Base-by-base conservation (phyloP, 2,113 vertebrate species). In the Cichladusa arquata region DNA sequence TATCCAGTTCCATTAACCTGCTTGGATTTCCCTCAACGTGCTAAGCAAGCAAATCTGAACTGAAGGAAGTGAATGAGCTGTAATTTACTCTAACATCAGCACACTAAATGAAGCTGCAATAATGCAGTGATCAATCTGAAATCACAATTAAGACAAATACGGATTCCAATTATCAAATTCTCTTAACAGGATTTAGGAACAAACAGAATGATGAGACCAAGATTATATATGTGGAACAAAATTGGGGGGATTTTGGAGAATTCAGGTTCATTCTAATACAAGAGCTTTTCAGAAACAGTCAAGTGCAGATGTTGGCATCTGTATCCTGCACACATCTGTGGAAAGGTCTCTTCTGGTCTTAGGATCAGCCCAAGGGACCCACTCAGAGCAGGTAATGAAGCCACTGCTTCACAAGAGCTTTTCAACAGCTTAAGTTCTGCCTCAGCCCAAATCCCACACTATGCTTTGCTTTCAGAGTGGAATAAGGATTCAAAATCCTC, bases 81-180 rank as follows among this genome's bases (percentile, higher is more conserved):
- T 70, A 73, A 95, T 93, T 93, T 90, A 71, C 88, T 66, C 67
- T 67, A 95, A 61, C 88, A 94, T 86, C 92, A 88, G 67, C 90
- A 64, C 20, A 14, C 28, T 74, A 94, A 96, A 88, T 92, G 76
- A 36, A 94, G 77, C 73, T 92, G 94, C 80, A 94, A 73, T 92
- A 96, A 95, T 79, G 85, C 80, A 47, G 38, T 2, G 88, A 95
- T 94, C 94, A 83, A 78, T 86, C 51, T 70, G 83, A 90, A 92
- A 86, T 86, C 90, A 88, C 83, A 77, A 93, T 92, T 92, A 95
- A 81, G 56, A 38, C 22, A 91, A 96, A 86, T 13, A 14, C 1
- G 1, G 60, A 64, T 81, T 51, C 64, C 81, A 91, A 94, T 95
- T 85, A 94, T 80, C 88, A 34, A 88, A 94, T 94, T 92, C 90